Evolutionary conservation across 2,888 invertebrate genomes (phyloP).

Genomic region (Spialia ferax): DNA sequence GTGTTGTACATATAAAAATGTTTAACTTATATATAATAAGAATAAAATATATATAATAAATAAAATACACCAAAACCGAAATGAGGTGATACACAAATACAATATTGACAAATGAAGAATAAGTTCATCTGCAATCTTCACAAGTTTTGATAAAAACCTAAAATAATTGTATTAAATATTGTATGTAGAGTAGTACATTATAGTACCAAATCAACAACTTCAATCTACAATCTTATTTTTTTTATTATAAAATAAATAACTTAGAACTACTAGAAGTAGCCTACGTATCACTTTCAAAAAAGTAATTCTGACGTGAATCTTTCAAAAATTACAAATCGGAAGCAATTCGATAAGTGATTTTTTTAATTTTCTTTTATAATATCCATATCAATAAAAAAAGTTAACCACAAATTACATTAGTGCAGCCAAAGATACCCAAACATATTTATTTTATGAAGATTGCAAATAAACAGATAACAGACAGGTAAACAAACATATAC

Average conservation of each 20-base stretch:
- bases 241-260: too few relatives aligned
- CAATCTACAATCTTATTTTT: too few relatives aligned
- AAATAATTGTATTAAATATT: not conserved
- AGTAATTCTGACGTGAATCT: too few relatives aligned
- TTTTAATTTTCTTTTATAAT: not conserved
- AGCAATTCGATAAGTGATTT: too few relatives aligned
- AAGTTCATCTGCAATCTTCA: constrained; percentile 49
- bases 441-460: constrained; percentile 40
- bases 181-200: too few relatives aligned
- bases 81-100: constrained; percentile 35
- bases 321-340: too few relatives aligned
- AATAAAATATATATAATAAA: constrained; percentile 43
- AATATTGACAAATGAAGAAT: constrained; percentile 12
- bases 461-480: constrained; percentile 44
- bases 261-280: too few relatives aligned
- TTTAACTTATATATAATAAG: not conserved
- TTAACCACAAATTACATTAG: too few relatives aligned
- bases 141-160: not conserved
- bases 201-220: not conserved
- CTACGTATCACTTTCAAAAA: too few relatives aligned
- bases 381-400: not conserved
- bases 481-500: constrained; percentile 34
- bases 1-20: not conserved
- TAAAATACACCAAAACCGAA: constrained; percentile 42
- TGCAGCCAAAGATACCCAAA: too few relatives aligned